Conservation (phyloP, 1,140 invertebrate species). For the Anastrepha obliqua region DNA sequence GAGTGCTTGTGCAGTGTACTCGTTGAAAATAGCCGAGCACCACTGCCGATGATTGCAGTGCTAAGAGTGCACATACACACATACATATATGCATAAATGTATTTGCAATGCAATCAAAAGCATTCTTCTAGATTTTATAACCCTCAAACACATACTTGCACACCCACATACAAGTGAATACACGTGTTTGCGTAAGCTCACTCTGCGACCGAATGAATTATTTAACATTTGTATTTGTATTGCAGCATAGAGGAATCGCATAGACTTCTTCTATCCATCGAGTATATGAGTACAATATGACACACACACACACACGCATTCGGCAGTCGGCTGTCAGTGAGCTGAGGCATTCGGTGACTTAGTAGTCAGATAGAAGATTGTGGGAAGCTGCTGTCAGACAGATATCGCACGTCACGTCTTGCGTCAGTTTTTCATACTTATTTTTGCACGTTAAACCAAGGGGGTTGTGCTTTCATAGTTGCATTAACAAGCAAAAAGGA, state of each 20-base stretch:
- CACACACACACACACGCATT: not conserved
- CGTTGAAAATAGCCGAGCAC: too few species aligned
- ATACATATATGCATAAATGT: not conserved
- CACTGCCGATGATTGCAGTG: too few species aligned
- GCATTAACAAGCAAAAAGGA: constrained; percentile 41
- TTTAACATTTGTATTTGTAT: constrained; percentile 35
- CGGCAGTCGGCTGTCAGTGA: not conserved
- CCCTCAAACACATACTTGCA: not conserved
- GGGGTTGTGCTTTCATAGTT: not conserved
- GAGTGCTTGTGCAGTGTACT: too few species aligned
- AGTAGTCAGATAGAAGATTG: not conserved
- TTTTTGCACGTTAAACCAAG: not conserved
- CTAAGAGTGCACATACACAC: not conserved
- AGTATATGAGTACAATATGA: not conserved
- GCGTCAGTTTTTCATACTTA: constrained; percentile 1
- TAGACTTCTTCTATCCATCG: not conserved
- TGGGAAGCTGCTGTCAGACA: constrained; percentile 33
- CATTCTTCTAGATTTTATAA: constrained; percentile 23
- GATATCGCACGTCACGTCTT: constrained; percentile 50
- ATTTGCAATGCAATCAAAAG: not conserved
- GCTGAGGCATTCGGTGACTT: not conserved
- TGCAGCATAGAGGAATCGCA: not conserved
- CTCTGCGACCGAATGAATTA: constrained; percentile 42
- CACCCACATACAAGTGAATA: not conserved
- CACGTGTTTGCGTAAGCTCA: not conserved